Base-by-base conservation (phyloP, 1,140 invertebrate species). In the Lucilia sericata region DNA sequence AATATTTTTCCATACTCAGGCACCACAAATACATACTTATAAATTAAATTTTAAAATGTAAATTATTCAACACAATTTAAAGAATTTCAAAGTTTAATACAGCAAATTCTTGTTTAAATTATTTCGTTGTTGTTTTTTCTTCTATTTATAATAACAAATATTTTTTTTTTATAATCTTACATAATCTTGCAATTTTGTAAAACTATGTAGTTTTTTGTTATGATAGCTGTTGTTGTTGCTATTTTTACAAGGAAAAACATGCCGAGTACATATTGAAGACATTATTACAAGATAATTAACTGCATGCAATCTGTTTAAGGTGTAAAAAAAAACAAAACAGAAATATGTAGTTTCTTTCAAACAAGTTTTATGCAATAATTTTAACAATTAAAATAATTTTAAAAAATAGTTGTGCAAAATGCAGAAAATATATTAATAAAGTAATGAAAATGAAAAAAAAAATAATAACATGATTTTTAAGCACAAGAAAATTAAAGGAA, bases 281-380 rank as follows among this genome's bases (percentile, higher is more conserved):
- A 55, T 55, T 55, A 55, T 55, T 55, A 80, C 65, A 70, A 80
- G 19, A 17, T 49, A 51, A 80, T 80, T 80, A 80, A 25, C 76
- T 80, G 76, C 76, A 80, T 80, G 76, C 76, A 19, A 80, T 49
- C 47, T 47, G 21, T 34, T 34, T 42, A 76, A 36, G 74, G 74
- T 80, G 76, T 80, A 47, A 21, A 21, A 51, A 80, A 25, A 12
- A 9, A 19, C 76, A 25, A 21, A 49, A 17, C 12, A 78, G 36
- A 42, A 80, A 80, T 19, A 30, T 30, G 25, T 30, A 80, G 47
- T 17, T 60, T 60, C 14, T n/a, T n/a, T n/a, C 75, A 51, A 80
- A 78, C 75, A 78, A 42, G 75, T 80, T 21, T 80, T 80, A 80
- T 49, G 76, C 21, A 80, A 80, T 80, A 25, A 70, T 21, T 25